phyloP scores from a whole-genome alignment of 2,888 invertebrate species.

The Antheraea assamensis region DNA sequence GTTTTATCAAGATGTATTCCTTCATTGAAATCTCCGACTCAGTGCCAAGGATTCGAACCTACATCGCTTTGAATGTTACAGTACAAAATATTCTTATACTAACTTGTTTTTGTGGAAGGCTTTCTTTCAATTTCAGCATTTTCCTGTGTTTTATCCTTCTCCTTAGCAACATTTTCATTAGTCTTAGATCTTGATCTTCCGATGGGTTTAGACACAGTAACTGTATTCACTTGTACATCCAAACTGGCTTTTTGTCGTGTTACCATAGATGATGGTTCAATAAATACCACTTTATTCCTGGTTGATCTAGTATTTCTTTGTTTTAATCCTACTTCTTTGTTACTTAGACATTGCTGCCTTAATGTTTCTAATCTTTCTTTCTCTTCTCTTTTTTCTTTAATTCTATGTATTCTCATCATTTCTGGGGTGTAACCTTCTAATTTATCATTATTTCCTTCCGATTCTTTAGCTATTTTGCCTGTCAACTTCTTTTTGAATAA shows the following conservation, averaged over 20 bases:
- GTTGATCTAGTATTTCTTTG: slow-evolving; percentile 57
- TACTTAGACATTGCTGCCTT: slow-evolving; percentile 45
- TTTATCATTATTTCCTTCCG: slow-evolving; percentile 45
- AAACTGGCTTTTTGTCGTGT: slow-evolving; percentile 44
- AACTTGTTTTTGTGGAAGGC: slow-evolving; percentile 39
- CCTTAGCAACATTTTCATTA: slow-evolving; percentile 38
- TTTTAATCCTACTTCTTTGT: slow-evolving; percentile 42
- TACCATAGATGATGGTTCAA: slow-evolving; percentile 34
- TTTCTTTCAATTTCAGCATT: slow-evolving; percentile 37
- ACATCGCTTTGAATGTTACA: no score
- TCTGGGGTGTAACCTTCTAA: slow-evolving; percentile 79
- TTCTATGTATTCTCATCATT: slow-evolving; percentile 78
- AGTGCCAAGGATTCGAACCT: no score
- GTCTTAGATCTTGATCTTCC: slow-evolving; percentile 42
- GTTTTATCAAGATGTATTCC: no score
- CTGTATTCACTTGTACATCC: slow-evolving; percentile 26
- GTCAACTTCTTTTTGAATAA: slow-evolving; percentile 81
- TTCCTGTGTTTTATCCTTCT: slow-evolving; percentile 33
- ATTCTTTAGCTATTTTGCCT: slow-evolving; percentile 49
- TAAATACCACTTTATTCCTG: slow-evolving; percentile 33
- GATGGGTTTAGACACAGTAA: slow-evolving; percentile 34
- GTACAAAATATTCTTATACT: slow-evolving; percentile 31
- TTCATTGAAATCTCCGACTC: no score
- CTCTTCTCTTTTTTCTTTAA: slow-evolving; percentile 73
- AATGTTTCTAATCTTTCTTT: slow-evolving; percentile 60